Evolutionary conservation across 2,888 invertebrate genomes (phyloP).

Genomic region (Drosophila robusta): DNA sequence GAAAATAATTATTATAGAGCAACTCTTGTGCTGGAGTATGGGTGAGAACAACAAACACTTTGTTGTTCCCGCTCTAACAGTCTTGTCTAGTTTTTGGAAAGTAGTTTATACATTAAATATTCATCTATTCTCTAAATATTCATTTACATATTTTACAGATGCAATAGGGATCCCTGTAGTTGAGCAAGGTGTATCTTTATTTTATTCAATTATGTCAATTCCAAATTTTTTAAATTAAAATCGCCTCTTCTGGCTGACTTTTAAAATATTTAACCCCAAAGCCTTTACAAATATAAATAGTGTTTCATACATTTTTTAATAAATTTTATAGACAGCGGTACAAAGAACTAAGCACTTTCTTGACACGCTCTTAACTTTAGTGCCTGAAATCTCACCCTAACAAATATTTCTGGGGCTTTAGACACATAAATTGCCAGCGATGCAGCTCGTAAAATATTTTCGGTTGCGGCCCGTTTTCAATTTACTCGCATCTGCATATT

Average conservation of each 20-base stretch:
- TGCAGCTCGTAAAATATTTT: conserved; percentile 64
- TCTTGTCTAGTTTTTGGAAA: neutral
- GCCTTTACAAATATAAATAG: conserved; percentile 2
- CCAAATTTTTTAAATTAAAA: too few species aligned
- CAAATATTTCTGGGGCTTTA: conserved; percentile 21
- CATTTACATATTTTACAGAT: too few species aligned
- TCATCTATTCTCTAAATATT: neutral
- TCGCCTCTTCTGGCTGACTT: neutral
- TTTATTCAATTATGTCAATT: too few species aligned
- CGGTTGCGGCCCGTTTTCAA: conserved; percentile 18
- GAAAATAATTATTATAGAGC: conserved; percentile 42
- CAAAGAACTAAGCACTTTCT: conserved; percentile 12
- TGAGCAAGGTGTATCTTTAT: neutral
- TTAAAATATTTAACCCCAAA: conserved; percentile 13
- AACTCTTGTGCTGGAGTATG: conserved; percentile 10
- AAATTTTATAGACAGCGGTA: neutral
- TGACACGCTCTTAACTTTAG: conserved; percentile 34
- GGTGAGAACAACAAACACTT: conserved; percentile 41
- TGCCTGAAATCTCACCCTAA: conserved; percentile 24
- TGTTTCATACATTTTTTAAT: conserved; percentile 8
- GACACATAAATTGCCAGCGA: conserved; percentile 60
- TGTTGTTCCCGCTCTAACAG: conserved; percentile 23
- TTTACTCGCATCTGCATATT: conserved; percentile 24
- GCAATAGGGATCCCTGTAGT: neutral
- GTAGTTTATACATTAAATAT: too few species aligned